Evolutionary conservation across 2,888 invertebrate species (phyloP).

Genomic region (Tortricodes alternella): DNA sequence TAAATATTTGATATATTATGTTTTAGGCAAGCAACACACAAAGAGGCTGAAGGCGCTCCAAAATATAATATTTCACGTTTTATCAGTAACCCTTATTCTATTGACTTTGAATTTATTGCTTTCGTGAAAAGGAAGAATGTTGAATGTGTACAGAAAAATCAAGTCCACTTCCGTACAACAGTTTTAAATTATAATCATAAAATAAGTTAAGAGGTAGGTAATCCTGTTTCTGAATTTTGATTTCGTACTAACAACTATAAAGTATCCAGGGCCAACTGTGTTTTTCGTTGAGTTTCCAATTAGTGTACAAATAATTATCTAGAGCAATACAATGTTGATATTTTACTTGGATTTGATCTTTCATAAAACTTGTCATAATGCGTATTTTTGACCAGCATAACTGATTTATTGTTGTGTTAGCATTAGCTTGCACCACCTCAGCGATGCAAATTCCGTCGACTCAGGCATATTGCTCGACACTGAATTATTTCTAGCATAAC

Average conservation of each 20-base stretch:
- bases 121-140: constrained; percentile 15
- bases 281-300: too few species aligned
- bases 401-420: not conserved
- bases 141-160: not conserved
- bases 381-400: not conserved
- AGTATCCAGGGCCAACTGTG: too few species aligned
- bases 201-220: too few species aligned
- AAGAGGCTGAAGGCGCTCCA: constrained; percentile 42
- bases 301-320: too few species aligned
- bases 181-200: too few species aligned
- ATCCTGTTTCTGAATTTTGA: too few species aligned
- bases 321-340: too few species aligned
- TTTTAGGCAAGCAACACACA: constrained; percentile 51
- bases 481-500: constrained; percentile 42
- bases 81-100: constrained; percentile 44
- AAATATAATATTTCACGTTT: constrained; percentile 59
- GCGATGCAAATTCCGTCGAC: constrained; percentile 16
- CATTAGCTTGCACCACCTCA: constrained; percentile 20
- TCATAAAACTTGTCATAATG: too few species aligned
- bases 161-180: too few species aligned
- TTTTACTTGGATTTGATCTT: too few species aligned
- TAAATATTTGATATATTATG: constrained; percentile 72
- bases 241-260: too few species aligned
- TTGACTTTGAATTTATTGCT: constrained; percentile 44
- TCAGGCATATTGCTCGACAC: constrained; percentile 25